A percentile compares a stretch with the other conserved stretches of the same genome.
Conservation (phyloP, 2,888 invertebrate species). For the Stomorhina lunata region DNA sequence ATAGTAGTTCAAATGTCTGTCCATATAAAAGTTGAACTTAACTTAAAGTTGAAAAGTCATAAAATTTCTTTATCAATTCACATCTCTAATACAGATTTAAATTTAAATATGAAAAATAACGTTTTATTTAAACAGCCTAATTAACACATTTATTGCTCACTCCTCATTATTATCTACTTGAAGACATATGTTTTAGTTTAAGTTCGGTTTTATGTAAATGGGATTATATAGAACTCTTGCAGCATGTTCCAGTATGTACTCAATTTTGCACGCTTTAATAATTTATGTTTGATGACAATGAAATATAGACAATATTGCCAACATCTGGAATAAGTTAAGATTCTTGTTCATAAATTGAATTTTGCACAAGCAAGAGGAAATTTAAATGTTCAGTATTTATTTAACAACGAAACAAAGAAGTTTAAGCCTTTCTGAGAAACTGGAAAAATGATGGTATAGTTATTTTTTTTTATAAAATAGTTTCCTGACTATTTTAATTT, state of each 20-base stretch:
- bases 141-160: too few relatives aligned
- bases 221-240: background rate
- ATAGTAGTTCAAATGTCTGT: too few relatives aligned
- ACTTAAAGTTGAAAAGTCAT: too few relatives aligned
- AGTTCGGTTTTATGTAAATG: background rate
- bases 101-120: too few relatives aligned
- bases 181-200: background rate
- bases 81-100: too few relatives aligned
- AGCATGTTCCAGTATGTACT: background rate
- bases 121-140: too few relatives aligned
- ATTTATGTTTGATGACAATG: constrained; percentile 54
- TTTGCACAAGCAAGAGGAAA: constrained; percentile 26
- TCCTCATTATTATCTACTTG: too few relatives aligned
- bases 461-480: too few relatives aligned
- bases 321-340: constrained; percentile 63
- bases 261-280: constrained; percentile 43
- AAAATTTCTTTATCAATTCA: too few relatives aligned
- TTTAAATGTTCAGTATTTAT: constrained; percentile 54
- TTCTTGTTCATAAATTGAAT: constrained; percentile 12
- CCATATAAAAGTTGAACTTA: too few relatives aligned
- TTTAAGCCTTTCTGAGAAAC: background rate
- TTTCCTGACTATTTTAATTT: too few relatives aligned
- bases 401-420: constrained; percentile 26
- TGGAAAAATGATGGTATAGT: constrained; percentile 52
- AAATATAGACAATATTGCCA: constrained; percentile 63